Base-by-base conservation (phyloP, 2,888 invertebrate species). In the Herminia tarsipennalis region DNA sequence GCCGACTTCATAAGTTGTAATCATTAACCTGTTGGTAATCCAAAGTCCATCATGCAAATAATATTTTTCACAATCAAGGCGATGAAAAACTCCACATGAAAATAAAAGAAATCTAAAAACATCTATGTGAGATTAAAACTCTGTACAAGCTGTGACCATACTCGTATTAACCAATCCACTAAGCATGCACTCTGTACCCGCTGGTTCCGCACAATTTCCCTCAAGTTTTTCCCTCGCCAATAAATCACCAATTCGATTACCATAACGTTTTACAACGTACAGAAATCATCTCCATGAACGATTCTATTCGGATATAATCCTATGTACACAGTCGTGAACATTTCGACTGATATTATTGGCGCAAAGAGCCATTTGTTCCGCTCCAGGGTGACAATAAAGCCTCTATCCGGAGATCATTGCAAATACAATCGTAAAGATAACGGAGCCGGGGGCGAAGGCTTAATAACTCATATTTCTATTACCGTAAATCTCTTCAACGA, bases 391-490 rank as follows among this genome's bases (percentile, higher is more conserved):
- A 66, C 74, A 78, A 78, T 85, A 79, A 81, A 77, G 78, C 70
- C 76, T 78, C 75, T 78, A 80, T 79, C 78, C 62, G 62, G 42
- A 71, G 73, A 81, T 81, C 71, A 78, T 72, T 73, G 78, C 72
- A 69, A 73, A 75, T 68, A 75, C 76, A 75, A 73, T 74, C 73
- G 70, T 70, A 67, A 67, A 80, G 83, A 82, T 78, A 77, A 52
- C 40, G 72, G 45, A 42, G 60, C 75, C 74, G 65, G 62, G 49
- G 70, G 76, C 70, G 59, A 55, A 63, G 66, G 66, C 65, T 76
- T 76, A 76, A 75, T 84, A 81, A 83, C 78, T 83, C 81, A 79
- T 73, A 79, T 83, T 82, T 83, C 80, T 81, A 82, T 83, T 79
- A 82, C 76, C 70, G 72, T 79, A 80, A 78, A 81, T 81, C 75